Conservation (phyloP, 1,140 invertebrate genomes). For the Euwallacea similis region DNA sequence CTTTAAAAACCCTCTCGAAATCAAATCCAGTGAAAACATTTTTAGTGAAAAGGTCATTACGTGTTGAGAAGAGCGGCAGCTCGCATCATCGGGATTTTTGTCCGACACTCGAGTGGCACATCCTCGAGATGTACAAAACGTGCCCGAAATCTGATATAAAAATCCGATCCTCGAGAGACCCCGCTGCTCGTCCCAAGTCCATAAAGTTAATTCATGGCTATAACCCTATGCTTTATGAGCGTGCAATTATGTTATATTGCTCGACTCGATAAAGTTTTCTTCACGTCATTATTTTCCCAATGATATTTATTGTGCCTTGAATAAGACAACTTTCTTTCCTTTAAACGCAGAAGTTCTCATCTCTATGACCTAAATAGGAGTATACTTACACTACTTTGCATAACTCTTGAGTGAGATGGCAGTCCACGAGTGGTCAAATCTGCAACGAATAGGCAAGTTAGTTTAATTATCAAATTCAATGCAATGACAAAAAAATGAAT, state of each 20-base stretch:
- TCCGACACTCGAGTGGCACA: slow-evolving; percentile 45
- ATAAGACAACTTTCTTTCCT: background rate
- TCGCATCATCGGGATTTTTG: slow-evolving; percentile 24
- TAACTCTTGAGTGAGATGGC: slow-evolving; percentile 45
- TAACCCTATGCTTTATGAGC: slow-evolving; percentile 39
- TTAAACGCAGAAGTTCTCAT: background rate
- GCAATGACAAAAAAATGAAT: background rate
- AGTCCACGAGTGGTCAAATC: slow-evolving; percentile 48
- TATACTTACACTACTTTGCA: slow-evolving; percentile 47
- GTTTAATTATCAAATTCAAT: no score
- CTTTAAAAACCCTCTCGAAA: slow-evolving; percentile 4
- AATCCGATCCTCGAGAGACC: slow-evolving; percentile 45
- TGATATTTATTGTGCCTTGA: background rate
- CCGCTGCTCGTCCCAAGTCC: slow-evolving; percentile 34
- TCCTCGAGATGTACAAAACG: slow-evolving; percentile 46
- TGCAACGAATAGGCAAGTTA: slow-evolving; percentile 41
- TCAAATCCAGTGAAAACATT: slow-evolving; percentile 34
- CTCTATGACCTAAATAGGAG: no score
- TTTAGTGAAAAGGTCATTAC: slow-evolving; percentile 40
- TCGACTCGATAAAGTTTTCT: slow-evolving; percentile 29
- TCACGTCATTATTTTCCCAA: slow-evolving; percentile 17
- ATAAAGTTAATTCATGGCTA: slow-evolving; percentile 46
- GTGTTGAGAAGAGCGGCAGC: slow-evolving; percentile 20
- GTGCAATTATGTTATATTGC: slow-evolving; percentile 38
- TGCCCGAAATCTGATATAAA: slow-evolving; percentile 50